These are phyloP conservation scores for Hedychridium roseum DNA, from an alignment of 2,888 invertebrate genomes.

Conservation along the genomic window DNA sequence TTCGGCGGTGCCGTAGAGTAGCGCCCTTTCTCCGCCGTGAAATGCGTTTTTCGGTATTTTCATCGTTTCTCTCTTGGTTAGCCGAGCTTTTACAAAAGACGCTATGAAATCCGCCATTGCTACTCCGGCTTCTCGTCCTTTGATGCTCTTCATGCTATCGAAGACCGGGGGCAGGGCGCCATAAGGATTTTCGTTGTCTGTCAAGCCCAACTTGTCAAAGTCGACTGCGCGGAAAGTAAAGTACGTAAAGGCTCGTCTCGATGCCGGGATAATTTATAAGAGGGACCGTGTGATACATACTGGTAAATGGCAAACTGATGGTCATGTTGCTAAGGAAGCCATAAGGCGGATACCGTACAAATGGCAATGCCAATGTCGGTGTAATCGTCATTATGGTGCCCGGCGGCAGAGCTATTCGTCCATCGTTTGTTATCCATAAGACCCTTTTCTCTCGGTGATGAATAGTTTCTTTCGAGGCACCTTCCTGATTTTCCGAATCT, in stretches of 20 bases:
- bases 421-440: slow-evolving; percentile 86
- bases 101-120: slow-evolving; percentile 78
- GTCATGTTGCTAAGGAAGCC: slow-evolving; percentile 87
- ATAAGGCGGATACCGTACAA: slow-evolving; percentile 84
- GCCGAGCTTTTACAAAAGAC: slow-evolving; percentile 73
- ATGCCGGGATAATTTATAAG: neutral
- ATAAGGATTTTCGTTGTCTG: slow-evolving; percentile 89
- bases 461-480: slow-evolving; percentile 21
- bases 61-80: slow-evolving; percentile 63
- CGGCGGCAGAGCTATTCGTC: slow-evolving; percentile 82
- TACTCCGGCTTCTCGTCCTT: slow-evolving; percentile 71
- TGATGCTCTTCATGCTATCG: slow-evolving; percentile 72
- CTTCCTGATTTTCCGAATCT: slow-evolving; percentile 16
- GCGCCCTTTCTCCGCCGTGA: slow-evolving; percentile 84
- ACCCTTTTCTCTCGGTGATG: slow-evolving; percentile 84
- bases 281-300: slow-evolving; percentile 67
- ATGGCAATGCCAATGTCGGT: slow-evolving; percentile 82
- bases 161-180: slow-evolving; percentile 81
- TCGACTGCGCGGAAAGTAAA: slow-evolving; percentile 73
- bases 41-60: slow-evolving; percentile 67
- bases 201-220: slow-evolving; percentile 83
- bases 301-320: slow-evolving; percentile 83
- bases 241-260: no score
- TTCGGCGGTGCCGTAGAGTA: slow-evolving; percentile 80
- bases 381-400: slow-evolving; percentile 82